Conservation (phyloP, 2,113 vertebrate genomes). For the Glaucidium brasilianum region DNA sequence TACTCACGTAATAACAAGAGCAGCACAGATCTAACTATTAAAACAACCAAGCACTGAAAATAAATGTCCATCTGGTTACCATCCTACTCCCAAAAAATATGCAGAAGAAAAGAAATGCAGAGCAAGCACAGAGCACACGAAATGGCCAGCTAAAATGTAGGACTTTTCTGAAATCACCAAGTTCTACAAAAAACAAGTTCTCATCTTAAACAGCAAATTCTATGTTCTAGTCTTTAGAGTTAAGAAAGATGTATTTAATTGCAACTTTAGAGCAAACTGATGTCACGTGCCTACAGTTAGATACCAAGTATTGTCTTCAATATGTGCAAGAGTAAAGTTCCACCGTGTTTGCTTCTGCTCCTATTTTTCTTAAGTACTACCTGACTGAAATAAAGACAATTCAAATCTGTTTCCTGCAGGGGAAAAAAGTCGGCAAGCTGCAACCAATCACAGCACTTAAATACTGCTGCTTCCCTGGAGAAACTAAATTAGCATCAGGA, state of each 20-base stretch:
- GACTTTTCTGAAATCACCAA: not conserved
- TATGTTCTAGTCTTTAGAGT: not conserved
- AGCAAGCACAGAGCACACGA: not conserved
- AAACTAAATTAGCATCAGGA: not conserved
- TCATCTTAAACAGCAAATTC: not conserved
- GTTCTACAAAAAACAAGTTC: not conserved
- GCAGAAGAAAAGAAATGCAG: not conserved
- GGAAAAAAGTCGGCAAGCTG: not conserved
- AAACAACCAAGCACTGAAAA: constrained; percentile 15
- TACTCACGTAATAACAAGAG: not conserved
- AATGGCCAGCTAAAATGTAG: not conserved
- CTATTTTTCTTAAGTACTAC: not conserved
- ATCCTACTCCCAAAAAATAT: not conserved
- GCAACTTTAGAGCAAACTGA: not conserved
- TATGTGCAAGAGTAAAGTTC: not conserved
- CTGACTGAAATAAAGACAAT: not conserved
- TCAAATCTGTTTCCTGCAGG: not conserved
- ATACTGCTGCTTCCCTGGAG: not conserved
- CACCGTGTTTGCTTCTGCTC: not conserved
- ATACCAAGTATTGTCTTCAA: not conserved
- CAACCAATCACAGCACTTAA: not conserved
- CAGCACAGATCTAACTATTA: not conserved
- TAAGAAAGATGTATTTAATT: not conserved
- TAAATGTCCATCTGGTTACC: not conserved
- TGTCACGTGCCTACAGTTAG: not conserved